Evolutionary conservation across 92 coral and sea anemone species (phyloP).

Genomic region (Umimayanthus kanabou): DNA sequence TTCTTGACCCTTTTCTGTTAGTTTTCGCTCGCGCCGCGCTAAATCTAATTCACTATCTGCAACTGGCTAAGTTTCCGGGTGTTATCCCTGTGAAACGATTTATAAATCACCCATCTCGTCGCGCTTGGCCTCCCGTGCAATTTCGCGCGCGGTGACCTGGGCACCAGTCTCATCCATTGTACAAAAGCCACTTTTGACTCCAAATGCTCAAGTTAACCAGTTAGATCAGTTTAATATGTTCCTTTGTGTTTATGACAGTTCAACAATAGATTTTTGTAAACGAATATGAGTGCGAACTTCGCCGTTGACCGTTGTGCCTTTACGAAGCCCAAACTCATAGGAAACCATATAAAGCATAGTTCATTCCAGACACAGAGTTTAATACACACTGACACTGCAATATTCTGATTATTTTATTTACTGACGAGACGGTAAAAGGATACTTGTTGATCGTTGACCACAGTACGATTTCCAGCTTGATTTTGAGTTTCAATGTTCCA

Average conservation of each 20-base stretch:
- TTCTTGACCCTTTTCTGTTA: slow-evolving; percentile 46
- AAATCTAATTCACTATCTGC: neutral
- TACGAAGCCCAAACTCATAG: too few relatives aligned
- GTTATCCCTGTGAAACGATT: neutral
- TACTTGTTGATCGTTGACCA: too few relatives aligned
- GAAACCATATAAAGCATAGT: too few relatives aligned
- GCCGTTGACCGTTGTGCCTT: too few relatives aligned
- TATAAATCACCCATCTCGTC: neutral
- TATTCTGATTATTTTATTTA: too few relatives aligned
- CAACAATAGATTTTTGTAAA: neutral
- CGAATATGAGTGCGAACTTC: neutral
- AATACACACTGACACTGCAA: too few relatives aligned
- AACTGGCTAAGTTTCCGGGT: neutral
- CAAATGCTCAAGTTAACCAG: neutral
- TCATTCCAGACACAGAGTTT: too few relatives aligned
- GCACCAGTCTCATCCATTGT: neutral
- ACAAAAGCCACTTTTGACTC: too few relatives aligned
- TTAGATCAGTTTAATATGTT: neutral
- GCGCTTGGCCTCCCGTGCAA: neutral
- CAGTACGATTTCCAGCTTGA: too few relatives aligned
- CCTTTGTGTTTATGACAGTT: slow-evolving; percentile 1
- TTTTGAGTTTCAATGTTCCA: too few relatives aligned
- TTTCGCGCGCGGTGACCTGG: neutral
- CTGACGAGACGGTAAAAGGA: too few relatives aligned
- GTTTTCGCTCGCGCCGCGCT: slow-evolving; percentile 9